phyloP scores from a whole-genome alignment of 1,140 invertebrate species.

The Chionoecetes opilio region DNA sequence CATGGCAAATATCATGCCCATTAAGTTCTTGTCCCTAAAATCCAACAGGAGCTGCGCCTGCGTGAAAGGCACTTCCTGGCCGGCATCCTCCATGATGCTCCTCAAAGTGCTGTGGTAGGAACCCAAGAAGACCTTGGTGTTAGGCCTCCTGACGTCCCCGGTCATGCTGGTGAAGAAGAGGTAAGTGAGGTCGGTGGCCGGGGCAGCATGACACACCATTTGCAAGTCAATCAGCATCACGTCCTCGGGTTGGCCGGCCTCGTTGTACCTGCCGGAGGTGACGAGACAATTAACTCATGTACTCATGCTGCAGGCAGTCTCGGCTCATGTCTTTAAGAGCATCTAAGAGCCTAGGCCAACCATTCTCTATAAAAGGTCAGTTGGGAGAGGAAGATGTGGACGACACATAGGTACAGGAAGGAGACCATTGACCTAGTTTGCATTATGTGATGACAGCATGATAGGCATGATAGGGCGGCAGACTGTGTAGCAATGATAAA shows the following conservation, averaged over 20 bases:
- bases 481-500: too few species aligned
- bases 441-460: too few species aligned
- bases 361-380: too few species aligned
- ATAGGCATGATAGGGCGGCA: too few species aligned
- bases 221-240: constrained; percentile 70
- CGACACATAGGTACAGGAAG: too few species aligned
- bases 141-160: constrained; percentile 42
- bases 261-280: constrained; percentile 56
- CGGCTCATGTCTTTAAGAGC: too few species aligned
- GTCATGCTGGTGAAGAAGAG: constrained; percentile 66
- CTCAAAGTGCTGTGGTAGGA: constrained; percentile 61
- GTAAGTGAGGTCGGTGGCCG: constrained; percentile 66
- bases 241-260: constrained; percentile 27
- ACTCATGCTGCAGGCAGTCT: background rate
- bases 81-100: constrained; percentile 21
- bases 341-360: too few species aligned
- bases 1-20: background rate
- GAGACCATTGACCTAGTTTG: too few species aligned
- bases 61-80: constrained; percentile 12
- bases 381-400: too few species aligned
- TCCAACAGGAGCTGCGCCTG: background rate
- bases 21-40: background rate
- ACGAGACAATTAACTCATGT: background rate
- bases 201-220: background rate
- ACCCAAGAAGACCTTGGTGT: constrained; percentile 37